Evolutionary conservation across 2,888 invertebrate genomes (phyloP), one percentile per base, ranked within the genome.

Genomic region (Platynereis dumerilii): DNA sequence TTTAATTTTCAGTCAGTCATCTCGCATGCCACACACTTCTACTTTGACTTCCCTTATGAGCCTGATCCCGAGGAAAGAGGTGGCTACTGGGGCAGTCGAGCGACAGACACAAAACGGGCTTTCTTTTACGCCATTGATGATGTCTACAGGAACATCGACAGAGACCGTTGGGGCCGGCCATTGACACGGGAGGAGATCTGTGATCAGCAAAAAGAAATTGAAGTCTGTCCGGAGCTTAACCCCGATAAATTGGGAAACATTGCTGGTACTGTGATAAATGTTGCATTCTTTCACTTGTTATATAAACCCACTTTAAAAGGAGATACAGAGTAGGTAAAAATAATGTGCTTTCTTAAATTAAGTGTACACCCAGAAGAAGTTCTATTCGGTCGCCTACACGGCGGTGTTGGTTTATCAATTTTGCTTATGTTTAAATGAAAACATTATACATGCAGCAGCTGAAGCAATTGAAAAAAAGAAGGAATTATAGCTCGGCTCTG

Each of bases 11-110:
- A 72, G 72, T 64, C 69, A n/a, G 67, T 77, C 5, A 58, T 78
- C 59, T 58, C 75, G 2, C 76, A 74, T 17, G 77, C 73, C 12
- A 72, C 72, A 24, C 72, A 72, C 58, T 70, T 78, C 24, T 78
- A 78, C 66, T 72, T 76, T 55, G 78, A 78, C 67, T 76, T 76
- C 64, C 76, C 77, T 0, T 67, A 74, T 34, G 78, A 78, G 59
- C 77, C 78, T 0, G 75, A 76, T 59, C 74, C 74, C 3, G 75
- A 75, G 61, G 78, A 78, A 64, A 65, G 73, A 42, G 78, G 78
- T 0, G 71, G 68, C 48, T 75, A 75, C 68, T 78, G 78, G 78
- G 77, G 75, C 17, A 73, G 77, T 1, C 65, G 77, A 5, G 70
- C 66, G 68, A 73, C 68, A 22, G 71, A 75, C 65, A 69, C 72